These are phyloP conservation scores for Megaptera novaeangliae DNA, from an alignment of 2,113 vertebrate genomes.

Conservation along the genomic window DNA sequence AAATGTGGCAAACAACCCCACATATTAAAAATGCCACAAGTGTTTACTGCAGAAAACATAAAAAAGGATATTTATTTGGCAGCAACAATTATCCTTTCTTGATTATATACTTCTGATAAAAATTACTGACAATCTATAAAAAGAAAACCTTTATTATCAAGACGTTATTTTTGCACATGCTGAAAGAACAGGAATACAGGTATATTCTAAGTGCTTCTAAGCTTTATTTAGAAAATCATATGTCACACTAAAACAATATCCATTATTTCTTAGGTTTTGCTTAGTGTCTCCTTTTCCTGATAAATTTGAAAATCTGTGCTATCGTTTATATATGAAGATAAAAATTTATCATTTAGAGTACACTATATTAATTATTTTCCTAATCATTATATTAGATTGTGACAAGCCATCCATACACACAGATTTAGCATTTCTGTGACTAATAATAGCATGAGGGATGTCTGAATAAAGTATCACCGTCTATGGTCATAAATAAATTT, in stretches of 20 bases:
- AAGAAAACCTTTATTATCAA: not conserved
- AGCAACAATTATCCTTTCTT: not conserved
- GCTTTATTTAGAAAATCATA: conserved; percentile 42
- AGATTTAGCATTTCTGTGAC: not conserved
- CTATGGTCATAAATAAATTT: not conserved
- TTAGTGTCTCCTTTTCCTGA: not conserved
- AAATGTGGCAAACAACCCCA: not conserved
- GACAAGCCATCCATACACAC: not conserved
- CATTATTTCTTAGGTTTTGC: not conserved
- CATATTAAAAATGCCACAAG: not conserved
- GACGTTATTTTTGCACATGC: not conserved
- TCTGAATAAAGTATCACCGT: not conserved
- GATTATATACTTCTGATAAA: not conserved
- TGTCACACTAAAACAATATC: conserved; percentile 8
- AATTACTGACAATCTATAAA: not conserved
- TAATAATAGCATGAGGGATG: not conserved
- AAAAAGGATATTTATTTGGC: not conserved
- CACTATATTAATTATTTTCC: not conserved
- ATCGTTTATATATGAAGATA: not conserved
- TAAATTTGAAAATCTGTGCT: conserved; percentile 18
- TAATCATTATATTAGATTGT: not conserved
- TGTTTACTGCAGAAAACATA: not conserved
- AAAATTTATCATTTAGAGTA: conserved; percentile 24
- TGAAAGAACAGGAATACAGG: not conserved
- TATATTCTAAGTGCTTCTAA: not conserved